These are phyloP conservation scores for Neelides folsomi DNA, from an alignment of 2,888 invertebrate species.

Conservation along the genomic window DNA sequence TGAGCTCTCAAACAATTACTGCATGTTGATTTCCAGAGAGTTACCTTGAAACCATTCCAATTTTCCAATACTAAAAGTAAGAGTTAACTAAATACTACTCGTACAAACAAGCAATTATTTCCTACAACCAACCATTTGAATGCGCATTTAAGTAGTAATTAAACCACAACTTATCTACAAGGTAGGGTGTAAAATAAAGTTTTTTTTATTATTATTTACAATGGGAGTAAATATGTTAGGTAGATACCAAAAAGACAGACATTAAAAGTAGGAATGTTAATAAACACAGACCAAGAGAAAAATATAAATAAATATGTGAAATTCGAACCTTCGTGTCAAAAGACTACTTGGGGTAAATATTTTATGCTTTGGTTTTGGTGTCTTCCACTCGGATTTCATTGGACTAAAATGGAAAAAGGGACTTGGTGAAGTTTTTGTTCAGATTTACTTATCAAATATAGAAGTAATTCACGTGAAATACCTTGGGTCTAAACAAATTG, in stretches of 20 bases:
- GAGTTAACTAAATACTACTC: no score
- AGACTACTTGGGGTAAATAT: slow-evolving; percentile 17
- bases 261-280: not conserved
- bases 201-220: no score
- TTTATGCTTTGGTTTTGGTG: slow-evolving; percentile 15
- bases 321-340: slow-evolving; percentile 8
- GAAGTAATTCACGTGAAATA: slow-evolving; percentile 6
- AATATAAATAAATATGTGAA: not conserved
- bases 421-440: not conserved
- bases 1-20: no score
- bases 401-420: slow-evolving; percentile 15
- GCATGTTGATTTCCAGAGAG: no score
- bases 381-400: slow-evolving; percentile 23
- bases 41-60: no score
- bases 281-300: not conserved
- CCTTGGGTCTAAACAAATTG: slow-evolving; percentile 29
- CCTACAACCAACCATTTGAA: no score
- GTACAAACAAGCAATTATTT: no score
- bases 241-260: not conserved
- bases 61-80: no score
- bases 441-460: not conserved
- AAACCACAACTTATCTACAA: no score
- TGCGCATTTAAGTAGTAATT: no score
- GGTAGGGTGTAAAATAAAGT: no score
- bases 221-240: no score